These are phyloP conservation scores for Drosophila neotestacea DNA, from an alignment of 2,888 invertebrate genomes.

Conservation along the genomic window DNA sequence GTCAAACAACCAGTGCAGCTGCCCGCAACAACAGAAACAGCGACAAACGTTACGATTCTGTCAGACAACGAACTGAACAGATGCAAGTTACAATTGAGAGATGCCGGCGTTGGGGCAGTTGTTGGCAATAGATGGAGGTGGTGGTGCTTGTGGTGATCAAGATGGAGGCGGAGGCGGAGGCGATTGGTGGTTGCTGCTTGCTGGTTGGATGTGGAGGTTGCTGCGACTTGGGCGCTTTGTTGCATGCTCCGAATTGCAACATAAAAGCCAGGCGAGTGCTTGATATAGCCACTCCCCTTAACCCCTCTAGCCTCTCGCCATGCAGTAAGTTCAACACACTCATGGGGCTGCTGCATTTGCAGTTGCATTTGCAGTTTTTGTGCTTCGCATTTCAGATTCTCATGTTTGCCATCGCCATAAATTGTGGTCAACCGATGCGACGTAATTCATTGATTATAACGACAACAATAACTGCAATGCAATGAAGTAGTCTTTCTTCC, in stretches of 20 bases:
- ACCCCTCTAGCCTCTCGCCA: constrained; percentile 3
- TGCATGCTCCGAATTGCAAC: constrained; percentile 73
- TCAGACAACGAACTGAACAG: constrained; percentile 63
- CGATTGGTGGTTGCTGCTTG: constrained; percentile 1
- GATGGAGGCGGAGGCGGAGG: constrained; percentile 7
- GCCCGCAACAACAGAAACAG: constrained; percentile 42
- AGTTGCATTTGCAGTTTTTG: constrained; percentile 67
- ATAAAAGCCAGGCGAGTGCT: constrained; percentile 63
- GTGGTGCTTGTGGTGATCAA: constrained; percentile 11
- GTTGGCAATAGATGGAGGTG: constrained; percentile 28
- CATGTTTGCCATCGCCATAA: constrained; percentile 76
- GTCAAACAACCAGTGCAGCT: constrained; percentile 61
- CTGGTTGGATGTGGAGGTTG: constrained; percentile 31
- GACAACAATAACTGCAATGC: constrained; percentile 75
- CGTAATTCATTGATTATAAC: constrained; percentile 81
- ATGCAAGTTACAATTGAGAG: constrained; percentile 61
- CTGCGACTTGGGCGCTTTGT: constrained; percentile 64
- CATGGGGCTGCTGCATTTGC: constrained; percentile 40
- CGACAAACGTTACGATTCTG: constrained; percentile 72
- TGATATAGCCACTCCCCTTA: constrained; percentile 47
- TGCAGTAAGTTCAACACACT: constrained; percentile 13
- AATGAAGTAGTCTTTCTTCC: constrained; percentile 25
- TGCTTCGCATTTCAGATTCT: constrained; percentile 70
- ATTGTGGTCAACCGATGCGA: constrained; percentile 78
- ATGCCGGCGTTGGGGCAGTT: constrained; percentile 38